phyloP scores from a whole-genome alignment of 92 coral and sea anemone genomes.

The Zoanthus sociatus region DNA sequence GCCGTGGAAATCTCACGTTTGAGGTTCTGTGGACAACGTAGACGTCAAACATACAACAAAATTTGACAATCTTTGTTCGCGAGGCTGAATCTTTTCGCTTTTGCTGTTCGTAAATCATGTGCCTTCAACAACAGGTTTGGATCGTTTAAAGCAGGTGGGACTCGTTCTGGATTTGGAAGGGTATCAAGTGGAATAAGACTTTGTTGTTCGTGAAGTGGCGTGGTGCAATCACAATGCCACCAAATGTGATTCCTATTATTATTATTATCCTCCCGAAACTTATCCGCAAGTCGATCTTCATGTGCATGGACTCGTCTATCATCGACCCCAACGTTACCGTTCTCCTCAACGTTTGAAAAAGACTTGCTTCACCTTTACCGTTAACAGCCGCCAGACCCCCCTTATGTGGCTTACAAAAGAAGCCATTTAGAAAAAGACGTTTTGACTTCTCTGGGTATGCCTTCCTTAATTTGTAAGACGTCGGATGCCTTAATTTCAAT shows the following conservation, averaged over 20 bases:
- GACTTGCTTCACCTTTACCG: constrained; percentile 2
- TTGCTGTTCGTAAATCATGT: too few species aligned
- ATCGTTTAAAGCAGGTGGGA: too few species aligned
- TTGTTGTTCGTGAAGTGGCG: not conserved
- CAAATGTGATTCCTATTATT: not conserved
- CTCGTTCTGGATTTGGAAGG: too few species aligned
- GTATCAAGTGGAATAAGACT: too few species aligned
- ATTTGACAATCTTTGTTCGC: too few species aligned
- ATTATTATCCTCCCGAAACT: not conserved
- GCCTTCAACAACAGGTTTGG: too few species aligned
- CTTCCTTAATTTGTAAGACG: too few species aligned
- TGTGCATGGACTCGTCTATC: constrained; percentile 8
- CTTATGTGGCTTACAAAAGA: constrained; percentile 30
- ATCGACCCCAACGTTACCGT: not conserved
- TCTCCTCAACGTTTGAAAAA: not conserved
- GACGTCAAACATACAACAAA: too few species aligned
- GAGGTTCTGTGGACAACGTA: too few species aligned
- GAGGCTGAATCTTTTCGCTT: too few species aligned
- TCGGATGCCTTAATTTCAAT: constrained; percentile 18
- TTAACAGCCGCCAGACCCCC: not conserved
- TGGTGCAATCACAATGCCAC: not conserved
- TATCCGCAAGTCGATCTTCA: not conserved
- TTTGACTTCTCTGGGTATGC: too few species aligned
- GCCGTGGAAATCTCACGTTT: too few species aligned
- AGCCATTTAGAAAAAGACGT: constrained; percentile 8